phyloP scores from a whole-genome alignment of 1,140 invertebrate genomes.

The Himalopsyche phryganea region DNA sequence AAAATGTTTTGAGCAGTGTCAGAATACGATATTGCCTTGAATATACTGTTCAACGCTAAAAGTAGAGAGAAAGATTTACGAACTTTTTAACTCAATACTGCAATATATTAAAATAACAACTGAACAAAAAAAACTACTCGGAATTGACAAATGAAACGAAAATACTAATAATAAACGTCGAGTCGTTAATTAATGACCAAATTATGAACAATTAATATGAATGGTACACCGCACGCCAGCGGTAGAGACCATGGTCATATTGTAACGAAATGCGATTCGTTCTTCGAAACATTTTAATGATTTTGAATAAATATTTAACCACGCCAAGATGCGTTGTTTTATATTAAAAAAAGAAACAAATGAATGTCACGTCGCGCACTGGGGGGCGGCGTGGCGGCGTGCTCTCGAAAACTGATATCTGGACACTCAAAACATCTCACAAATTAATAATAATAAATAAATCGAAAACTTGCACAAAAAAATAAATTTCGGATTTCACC shows the following conservation, averaged over 20 bases:
- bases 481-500: slow-evolving; percentile 3
- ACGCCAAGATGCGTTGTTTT: too few relatives aligned
- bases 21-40: too few relatives aligned
- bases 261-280: slow-evolving; percentile 15
- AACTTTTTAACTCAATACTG: too few relatives aligned
- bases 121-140: slow-evolving; percentile 10
- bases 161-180: slow-evolving; percentile 4
- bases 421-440: neutral
- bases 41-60: too few relatives aligned
- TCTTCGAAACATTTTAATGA: slow-evolving; percentile 16
- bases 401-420: slow-evolving; percentile 33
- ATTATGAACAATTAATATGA: slow-evolving; percentile 4
- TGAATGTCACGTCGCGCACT: slow-evolving; percentile 45
- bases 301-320: neutral
- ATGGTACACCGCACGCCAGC: slow-evolving; percentile 11
- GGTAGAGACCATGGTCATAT: slow-evolving; percentile 3
- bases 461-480: slow-evolving; percentile 30
- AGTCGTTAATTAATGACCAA: slow-evolving; percentile 21
- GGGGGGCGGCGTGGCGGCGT: slow-evolving; percentile 47
- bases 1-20: neutral
- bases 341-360: slow-evolving; percentile 20
- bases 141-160: slow-evolving; percentile 8
- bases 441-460: neutral
- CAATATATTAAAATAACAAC: neutral
- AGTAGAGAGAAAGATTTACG: too few relatives aligned